phyloP scores from a whole-genome alignment of 1,140 invertebrate species.

The Dreissena polymorpha region DNA sequence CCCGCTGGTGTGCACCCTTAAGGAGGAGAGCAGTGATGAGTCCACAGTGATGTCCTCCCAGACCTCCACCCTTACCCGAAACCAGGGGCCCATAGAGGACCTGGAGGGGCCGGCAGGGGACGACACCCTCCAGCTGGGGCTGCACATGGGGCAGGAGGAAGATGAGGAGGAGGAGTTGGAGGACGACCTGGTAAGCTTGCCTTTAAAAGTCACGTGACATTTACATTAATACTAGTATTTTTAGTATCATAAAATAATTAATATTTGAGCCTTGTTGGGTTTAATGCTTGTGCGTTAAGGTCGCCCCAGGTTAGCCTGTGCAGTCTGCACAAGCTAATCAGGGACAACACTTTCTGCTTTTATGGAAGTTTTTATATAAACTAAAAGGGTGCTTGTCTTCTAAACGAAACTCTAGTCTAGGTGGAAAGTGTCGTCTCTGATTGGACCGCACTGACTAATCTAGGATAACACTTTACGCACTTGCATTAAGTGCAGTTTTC shows the following conservation, averaged over 20 bases:
- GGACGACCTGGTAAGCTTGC: conserved; percentile 46
- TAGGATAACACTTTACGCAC: too few species aligned
- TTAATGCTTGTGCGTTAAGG: not conserved
- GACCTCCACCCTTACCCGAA: conserved; percentile 96
- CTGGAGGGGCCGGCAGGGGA: conserved; percentile 59
- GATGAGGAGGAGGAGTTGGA: conserved; percentile 67
- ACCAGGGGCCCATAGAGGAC: conserved; percentile 83
- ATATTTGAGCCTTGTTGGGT: not conserved
- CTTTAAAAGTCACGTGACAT: too few species aligned
- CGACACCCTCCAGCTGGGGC: conserved; percentile 35
- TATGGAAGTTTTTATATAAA: too few species aligned
- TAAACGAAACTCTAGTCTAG: too few species aligned
- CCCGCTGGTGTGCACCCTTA: conserved; percentile 77
- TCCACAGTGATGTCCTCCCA: conserved; percentile 96
- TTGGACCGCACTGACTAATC: too few species aligned
- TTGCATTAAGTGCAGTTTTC: too few species aligned
- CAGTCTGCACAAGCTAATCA: too few species aligned
- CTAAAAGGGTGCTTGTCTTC: too few species aligned
- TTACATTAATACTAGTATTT: too few species aligned
- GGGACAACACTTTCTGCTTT: too few species aligned
- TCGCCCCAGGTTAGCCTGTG: too few species aligned
- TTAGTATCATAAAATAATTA: not conserved
- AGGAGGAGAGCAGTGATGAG: conserved; percentile 97
- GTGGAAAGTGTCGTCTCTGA: too few species aligned
- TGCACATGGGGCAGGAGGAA: conserved; percentile 40